phyloP scores from a whole-genome alignment of 2,113 vertebrate species.

The Miniopterus natalensis region DNA sequence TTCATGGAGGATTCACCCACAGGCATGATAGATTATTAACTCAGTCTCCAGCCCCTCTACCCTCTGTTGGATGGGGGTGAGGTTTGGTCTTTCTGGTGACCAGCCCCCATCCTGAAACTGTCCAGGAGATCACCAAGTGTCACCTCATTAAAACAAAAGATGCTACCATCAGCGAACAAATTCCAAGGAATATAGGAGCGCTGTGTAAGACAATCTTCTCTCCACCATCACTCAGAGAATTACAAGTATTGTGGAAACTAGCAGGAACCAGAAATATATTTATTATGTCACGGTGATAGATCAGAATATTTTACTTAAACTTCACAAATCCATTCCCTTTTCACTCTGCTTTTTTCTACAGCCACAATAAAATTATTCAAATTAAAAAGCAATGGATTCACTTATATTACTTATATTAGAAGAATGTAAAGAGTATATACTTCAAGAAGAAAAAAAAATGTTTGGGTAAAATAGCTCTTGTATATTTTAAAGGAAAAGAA shows the following conservation, averaged over 20 bases:
- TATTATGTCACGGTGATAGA: neutral
- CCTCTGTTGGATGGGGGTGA: neutral
- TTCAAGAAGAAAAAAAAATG: neutral
- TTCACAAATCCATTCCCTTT: neutral
- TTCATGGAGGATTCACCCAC: neutral
- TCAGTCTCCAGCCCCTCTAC: neutral
- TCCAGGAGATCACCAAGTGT: neutral
- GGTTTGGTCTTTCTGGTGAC: neutral
- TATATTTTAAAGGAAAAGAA: constrained; percentile 26
- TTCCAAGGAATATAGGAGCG: neutral
- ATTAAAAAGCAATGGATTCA: neutral
- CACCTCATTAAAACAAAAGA: neutral
- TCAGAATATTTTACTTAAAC: constrained; percentile 34
- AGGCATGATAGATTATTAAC: neutral
- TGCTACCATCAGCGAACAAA: neutral
- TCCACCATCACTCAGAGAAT: neutral
- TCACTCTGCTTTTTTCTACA: neutral
- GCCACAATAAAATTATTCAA: constrained; percentile 24
- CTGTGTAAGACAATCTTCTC: neutral
- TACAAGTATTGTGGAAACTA: neutral
- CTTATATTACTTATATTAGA: neutral
- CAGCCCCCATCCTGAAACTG: neutral
- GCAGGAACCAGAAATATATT: neutral
- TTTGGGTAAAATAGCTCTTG: neutral
- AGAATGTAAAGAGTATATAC: neutral